A percentile compares a stretch with the other conserved stretches of the same genome.
These are phyloP conservation scores for Uromys caudimaculatus DNA, from an alignment of 2,797 vertebrate species.

Conservation along the genomic window DNA sequence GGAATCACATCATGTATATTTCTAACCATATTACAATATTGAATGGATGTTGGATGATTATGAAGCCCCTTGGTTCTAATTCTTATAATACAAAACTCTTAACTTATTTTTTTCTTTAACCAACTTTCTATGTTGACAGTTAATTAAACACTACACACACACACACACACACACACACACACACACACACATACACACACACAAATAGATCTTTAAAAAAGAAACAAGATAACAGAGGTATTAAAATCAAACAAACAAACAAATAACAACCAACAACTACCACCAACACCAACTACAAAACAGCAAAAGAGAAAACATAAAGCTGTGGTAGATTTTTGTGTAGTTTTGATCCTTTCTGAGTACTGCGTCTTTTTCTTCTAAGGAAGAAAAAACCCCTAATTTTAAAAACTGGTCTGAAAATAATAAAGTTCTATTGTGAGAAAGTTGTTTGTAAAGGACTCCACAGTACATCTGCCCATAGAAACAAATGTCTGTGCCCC, in stretches of 20 bases:
- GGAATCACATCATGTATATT: no score
- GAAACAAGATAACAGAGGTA: neutral
- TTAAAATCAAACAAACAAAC: neutral
- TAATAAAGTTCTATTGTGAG: neutral
- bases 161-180: neutral
- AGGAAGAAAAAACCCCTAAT: neutral
- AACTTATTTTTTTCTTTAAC: neutral
- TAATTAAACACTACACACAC: neutral
- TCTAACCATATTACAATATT: neutral
- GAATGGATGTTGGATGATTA: neutral
- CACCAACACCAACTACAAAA: neutral
- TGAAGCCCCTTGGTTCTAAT: neutral
- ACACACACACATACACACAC: neutral
- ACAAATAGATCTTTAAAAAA: neutral
- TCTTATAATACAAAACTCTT: neutral
- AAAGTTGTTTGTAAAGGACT: neutral
- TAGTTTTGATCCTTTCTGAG: slow-evolving; percentile 5
- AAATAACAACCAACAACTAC: neutral
- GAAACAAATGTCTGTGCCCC: neutral
- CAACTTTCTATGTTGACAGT: neutral
- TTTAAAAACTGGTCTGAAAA: slow-evolving; percentile 23
- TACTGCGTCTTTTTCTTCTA: neutral
- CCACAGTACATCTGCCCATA: neutral
- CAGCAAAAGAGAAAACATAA: neutral
- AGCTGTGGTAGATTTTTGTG: neutral